phyloP scores from a whole-genome alignment of 2,797 vertebrate genomes.

The Cichlasoma orientale region DNA sequence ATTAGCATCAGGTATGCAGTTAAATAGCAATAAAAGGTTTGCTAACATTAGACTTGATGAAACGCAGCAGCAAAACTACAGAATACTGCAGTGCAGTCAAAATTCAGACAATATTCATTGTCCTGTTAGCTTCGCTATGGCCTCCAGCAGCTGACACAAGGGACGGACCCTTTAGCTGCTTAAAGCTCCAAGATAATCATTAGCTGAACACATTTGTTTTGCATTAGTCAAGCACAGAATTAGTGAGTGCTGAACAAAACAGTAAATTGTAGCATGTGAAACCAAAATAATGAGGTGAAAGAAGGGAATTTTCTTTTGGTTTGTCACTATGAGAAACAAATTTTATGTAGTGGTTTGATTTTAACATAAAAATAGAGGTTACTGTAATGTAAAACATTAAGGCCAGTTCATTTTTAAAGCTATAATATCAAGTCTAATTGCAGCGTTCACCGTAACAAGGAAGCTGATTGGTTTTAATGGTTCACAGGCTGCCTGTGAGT shows the following conservation, averaged over 20 bases:
- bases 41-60: background rate
- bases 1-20: background rate
- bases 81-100: background rate
- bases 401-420: background rate
- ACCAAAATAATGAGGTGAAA: background rate
- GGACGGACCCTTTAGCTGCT: background rate
- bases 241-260: background rate
- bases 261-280: background rate
- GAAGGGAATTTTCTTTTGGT: background rate
- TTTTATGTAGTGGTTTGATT: background rate
- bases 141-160: background rate
- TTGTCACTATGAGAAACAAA: background rate
- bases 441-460: background rate
- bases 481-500: conserved; percentile 1
- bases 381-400: background rate
- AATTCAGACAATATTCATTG: background rate
- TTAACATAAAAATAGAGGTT: background rate
- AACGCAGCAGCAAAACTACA: too few relatives aligned
- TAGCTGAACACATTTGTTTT: background rate
- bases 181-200: background rate
- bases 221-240: background rate
- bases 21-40: background rate
- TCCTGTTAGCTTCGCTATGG: background rate
- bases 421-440: background rate
- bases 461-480: conserved; percentile 13